Evolutionary conservation across 2,113 vertebrate species (phyloP).

Genomic region (Caranx ignobilis): DNA sequence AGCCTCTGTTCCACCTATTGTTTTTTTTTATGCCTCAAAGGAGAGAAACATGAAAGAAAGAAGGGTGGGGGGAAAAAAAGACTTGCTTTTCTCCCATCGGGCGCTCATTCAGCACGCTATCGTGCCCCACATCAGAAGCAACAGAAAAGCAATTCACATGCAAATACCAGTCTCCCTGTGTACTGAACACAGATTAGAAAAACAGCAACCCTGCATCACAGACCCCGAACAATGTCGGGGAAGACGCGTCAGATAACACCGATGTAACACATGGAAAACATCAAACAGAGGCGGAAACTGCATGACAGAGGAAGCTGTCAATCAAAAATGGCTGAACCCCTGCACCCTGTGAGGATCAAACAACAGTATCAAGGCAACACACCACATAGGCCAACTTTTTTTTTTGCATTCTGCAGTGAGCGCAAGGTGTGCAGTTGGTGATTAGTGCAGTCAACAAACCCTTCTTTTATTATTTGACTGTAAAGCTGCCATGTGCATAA

Average conservation of each 20-base stretch:
- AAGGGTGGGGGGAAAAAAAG: neutral
- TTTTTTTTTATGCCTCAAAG: slow-evolving; percentile 52
- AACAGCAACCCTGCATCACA: slow-evolving; percentile 67
- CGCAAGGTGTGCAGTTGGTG: slow-evolving; percentile 8
- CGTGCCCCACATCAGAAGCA: slow-evolving; percentile 66
- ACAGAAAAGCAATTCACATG: slow-evolving; percentile 77
- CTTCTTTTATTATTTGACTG: slow-evolving; percentile 25
- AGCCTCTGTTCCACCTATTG: slow-evolving; percentile 36
- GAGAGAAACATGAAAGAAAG: slow-evolving; percentile 49
- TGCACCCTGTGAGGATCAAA: slow-evolving; percentile 60
- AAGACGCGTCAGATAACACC: slow-evolving; percentile 63
- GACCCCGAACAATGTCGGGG: slow-evolving; percentile 63
- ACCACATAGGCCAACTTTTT: slow-evolving; percentile 15
- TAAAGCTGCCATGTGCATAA: slow-evolving; percentile 36
- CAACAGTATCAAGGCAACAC: slow-evolving; percentile 40
- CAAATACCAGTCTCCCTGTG: slow-evolving; percentile 70
- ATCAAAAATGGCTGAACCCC: slow-evolving; percentile 56
- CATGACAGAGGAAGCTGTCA: slow-evolving; percentile 53
- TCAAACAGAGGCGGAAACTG: slow-evolving; percentile 52
- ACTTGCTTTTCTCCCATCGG: slow-evolving; percentile 25
- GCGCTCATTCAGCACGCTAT: slow-evolving; percentile 55
- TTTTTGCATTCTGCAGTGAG: slow-evolving; percentile 38
- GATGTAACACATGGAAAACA: slow-evolving; percentile 48
- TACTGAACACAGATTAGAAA: slow-evolving; percentile 67
- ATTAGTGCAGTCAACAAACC: slow-evolving; percentile 47